A percentile compares a stretch with the other conserved stretches of the same genome.
These are phyloP conservation scores for Hexactinellida sp. DNA, from an alignment of 37 sponge, comb jelly and placozoan species.

Conservation along the genomic window DNA sequence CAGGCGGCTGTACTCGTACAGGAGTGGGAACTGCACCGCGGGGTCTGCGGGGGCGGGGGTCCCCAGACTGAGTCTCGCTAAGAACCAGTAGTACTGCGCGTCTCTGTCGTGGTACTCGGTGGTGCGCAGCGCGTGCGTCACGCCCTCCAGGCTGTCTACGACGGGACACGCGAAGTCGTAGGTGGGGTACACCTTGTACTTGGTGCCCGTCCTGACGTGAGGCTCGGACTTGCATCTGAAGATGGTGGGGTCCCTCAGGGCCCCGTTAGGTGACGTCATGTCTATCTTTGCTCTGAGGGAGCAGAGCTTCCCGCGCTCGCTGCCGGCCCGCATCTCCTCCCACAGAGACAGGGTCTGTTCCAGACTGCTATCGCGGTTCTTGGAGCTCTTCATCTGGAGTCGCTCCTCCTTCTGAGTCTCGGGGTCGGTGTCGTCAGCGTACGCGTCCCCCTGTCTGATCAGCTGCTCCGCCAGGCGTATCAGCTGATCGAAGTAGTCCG, in stretches of 20 bases:
- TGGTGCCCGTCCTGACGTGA: conserved; percentile 62
- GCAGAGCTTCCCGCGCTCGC: conserved; percentile 49
- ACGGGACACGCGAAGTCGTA: conserved; percentile 99
- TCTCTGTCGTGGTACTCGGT: conserved; percentile 95
- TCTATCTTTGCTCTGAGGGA: conserved; percentile 91
- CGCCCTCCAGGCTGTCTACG: conserved; percentile 93
- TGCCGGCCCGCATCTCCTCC: conserved; percentile 82
- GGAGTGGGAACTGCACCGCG: conserved; percentile 24
- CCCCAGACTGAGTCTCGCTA: conserved; percentile 35
- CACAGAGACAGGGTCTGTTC: conserved; percentile 54
- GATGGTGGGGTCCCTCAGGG: conserved; percentile 84
- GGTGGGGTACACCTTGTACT: conserved; percentile 96
- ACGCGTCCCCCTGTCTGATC: conserved; percentile 59
- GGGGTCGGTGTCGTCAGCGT: conserved; percentile 70
- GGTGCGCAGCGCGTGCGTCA: conserved; percentile 93
- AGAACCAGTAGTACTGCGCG: conserved; percentile 79
- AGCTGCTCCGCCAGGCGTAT: conserved; percentile 45
- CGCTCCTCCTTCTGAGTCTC: conserved; percentile 77
- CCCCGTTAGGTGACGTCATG: conserved; percentile 71
- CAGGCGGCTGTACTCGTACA: conserved; percentile 90
- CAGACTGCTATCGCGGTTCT: conserved; percentile 59
- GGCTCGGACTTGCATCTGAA: conserved; percentile 67
- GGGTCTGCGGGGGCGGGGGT: neutral
- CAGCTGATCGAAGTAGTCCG: conserved; percentile 68
- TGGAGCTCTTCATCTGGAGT: conserved; percentile 51